Evolutionary conservation across 1,140 invertebrate species (phyloP), one percentile per base, ranked within the genome.

Genomic region (Diabrotica virgifera): DNA sequence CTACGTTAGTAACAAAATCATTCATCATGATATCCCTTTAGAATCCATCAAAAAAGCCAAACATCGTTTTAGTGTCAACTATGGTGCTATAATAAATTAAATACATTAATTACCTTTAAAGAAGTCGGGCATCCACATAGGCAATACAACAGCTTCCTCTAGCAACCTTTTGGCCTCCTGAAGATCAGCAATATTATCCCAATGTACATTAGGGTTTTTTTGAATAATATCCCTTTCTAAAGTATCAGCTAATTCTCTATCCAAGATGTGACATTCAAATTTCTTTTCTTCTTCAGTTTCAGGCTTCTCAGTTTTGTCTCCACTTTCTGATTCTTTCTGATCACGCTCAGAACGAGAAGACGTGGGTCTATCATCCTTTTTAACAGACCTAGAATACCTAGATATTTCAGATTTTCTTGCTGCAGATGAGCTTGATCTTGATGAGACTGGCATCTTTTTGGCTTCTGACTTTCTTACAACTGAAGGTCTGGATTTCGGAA

Each of bases 101-200:
- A 24, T 24, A 24, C 24, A 24, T 24, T 5, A 40, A 36, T 53
- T 62, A 75, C 76, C 91, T 82, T 94, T 97, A 79, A 99, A 99
- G 81, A 96, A 99, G 76, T 99, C 95, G 5, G 97, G 97, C 90
- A 99, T 97, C 85, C 94, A 90, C 87, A 98, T 94, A 7, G 97
- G 97, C 72, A 99, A 82, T 12, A 99, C 96, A 13, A 99, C 96
- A 59, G 97, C 97, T 84, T 99, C 97, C 81, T 99, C 95, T 13
- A 99, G 80, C 37, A 99, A 79, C 67, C 93, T 83, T 81, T 99
- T 99, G 2, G 96, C 97, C 78, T 98, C 95, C 13, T 90, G 84
- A 54, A 99, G 84, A 83, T 98, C 97, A 9, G 97, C 96, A 77
- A 99, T 99, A 79, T 99, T 97, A 77, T 93, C 92, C 96, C 97